A percentile compares a stretch with the other conserved stretches of the same genome.
Conservation (phyloP, 2,113 vertebrate genomes). For the Zosterops lateralis region DNA sequence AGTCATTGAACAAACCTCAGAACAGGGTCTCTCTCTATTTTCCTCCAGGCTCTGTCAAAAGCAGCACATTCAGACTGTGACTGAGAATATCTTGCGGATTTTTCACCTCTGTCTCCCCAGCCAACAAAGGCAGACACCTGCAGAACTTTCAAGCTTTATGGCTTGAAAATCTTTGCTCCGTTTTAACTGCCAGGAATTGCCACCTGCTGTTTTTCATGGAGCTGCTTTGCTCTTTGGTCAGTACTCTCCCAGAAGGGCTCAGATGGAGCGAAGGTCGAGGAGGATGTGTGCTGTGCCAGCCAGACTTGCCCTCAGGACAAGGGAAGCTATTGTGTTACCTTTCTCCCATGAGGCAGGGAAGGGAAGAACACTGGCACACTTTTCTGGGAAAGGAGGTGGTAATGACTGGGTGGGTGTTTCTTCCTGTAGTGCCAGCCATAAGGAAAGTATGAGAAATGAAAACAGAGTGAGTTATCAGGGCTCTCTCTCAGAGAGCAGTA, state of each 20-base stretch:
- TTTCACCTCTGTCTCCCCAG: rapidly evolving
- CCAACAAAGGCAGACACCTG: not conserved
- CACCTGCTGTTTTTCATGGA: not conserved
- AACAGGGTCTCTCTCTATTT: not conserved
- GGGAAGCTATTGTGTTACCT: not conserved
- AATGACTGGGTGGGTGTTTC: not conserved
- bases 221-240: constrained; percentile 34
- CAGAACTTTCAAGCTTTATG: not conserved
- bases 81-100: rapidly evolving
- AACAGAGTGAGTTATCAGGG: not conserved
- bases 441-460: not conserved
- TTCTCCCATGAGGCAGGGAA: not conserved
- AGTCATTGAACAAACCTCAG: not conserved
- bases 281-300: not conserved
- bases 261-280: not conserved
- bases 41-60: not conserved
- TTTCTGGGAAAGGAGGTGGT: not conserved
- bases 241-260: not conserved
- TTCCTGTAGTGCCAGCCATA: not conserved
- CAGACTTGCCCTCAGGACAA: not conserved
- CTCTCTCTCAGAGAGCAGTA: not conserved
- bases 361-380: not conserved
- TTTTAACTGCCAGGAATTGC: not conserved
- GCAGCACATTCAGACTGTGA: rapidly evolving
- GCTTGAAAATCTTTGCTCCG: not conserved